phyloP scores from a whole-genome alignment of 2,797 vertebrate species.

The Artibeus lituratus region DNA sequence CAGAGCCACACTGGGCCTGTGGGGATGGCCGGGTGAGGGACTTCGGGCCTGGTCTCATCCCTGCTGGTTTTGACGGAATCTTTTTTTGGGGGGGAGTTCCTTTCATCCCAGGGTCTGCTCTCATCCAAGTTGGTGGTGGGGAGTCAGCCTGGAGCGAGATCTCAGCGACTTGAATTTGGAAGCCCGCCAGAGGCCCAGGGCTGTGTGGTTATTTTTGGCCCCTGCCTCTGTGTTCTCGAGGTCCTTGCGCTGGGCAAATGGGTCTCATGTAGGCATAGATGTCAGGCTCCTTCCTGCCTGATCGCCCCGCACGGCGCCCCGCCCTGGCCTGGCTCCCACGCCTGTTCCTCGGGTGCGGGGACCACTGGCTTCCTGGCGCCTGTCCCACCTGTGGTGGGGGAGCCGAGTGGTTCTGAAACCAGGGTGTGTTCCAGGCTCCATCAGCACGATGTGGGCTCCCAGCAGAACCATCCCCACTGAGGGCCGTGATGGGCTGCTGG shows the following conservation, averaged over 20 bases:
- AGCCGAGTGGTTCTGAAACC: fast-evolving
- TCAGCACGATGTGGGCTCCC: fast-evolving
- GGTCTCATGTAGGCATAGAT: background rate
- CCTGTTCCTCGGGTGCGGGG: background rate
- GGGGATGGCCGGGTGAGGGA: fast-evolving
- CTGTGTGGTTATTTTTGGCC: background rate
- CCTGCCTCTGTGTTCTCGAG: slow-evolving; percentile 30
- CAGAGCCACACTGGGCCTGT: background rate
- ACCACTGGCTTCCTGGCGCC: background rate
- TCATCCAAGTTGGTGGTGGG: background rate
- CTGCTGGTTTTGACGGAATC: background rate
- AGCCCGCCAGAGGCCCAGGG: fast-evolving
- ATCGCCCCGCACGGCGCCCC: background rate
- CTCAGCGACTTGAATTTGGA: background rate
- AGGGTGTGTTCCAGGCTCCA: background rate
- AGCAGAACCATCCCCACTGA: fast-evolving
- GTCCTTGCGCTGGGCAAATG: slow-evolving; percentile 49
- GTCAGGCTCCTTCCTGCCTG: background rate
- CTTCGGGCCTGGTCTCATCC: background rate
- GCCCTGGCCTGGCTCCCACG: background rate
- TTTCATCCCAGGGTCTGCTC: no score
- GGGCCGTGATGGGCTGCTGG: background rate
- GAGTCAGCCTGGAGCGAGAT: fast-evolving
- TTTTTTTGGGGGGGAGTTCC: background rate
- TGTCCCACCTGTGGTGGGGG: background rate